These are phyloP conservation scores for Calycopis cecrops DNA, from an alignment of 1,140 invertebrate genomes.

Conservation along the genomic window DNA sequence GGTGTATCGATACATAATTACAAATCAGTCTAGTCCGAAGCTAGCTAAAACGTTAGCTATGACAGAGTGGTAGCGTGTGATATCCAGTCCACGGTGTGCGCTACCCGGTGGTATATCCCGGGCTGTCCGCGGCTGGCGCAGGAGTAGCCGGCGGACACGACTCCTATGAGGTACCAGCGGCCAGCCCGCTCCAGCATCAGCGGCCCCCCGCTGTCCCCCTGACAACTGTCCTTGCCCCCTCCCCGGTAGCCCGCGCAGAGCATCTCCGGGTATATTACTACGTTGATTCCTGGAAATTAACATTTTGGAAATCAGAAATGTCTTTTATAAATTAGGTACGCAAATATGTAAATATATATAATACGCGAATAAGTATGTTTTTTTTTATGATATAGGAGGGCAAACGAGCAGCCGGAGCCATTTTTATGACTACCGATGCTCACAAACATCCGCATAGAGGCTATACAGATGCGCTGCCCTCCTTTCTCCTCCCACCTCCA, in stretches of 20 bases:
- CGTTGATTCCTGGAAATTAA: conserved; percentile 82
- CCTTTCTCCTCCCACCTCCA: no score
- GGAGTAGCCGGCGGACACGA: conserved; percentile 95
- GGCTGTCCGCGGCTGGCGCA: conserved; percentile 94
- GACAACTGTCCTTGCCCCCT: conserved; percentile 85
- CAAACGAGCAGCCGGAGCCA: no score
- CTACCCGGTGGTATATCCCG: conserved; percentile 95
- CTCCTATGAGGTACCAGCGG: conserved; percentile 88
- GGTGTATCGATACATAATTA: no score
- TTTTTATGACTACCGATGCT: no score
- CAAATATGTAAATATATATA: no score
- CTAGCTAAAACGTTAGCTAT: conserved; percentile 28
- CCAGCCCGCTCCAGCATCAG: conserved; percentile 91
- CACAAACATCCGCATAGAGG: no score
- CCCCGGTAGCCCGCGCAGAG: conserved; percentile 95
- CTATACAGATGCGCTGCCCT: no score
- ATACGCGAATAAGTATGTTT: no score
- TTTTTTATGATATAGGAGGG: no score
- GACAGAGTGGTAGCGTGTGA: conserved; percentile 75
- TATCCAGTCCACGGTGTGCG: conserved; percentile 96
- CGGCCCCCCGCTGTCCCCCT: conserved; percentile 92
- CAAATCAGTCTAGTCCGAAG: conserved; percentile 4
- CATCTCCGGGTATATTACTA: conserved; percentile 97
- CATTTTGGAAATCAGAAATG: no score
- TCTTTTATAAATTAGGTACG: no score